A percentile compares a stretch with the other conserved stretches of the same genome.
These are phyloP conservation scores for Apodemia duryi DNA, from an alignment of 2,888 invertebrate genomes.

Conservation along the genomic window DNA sequence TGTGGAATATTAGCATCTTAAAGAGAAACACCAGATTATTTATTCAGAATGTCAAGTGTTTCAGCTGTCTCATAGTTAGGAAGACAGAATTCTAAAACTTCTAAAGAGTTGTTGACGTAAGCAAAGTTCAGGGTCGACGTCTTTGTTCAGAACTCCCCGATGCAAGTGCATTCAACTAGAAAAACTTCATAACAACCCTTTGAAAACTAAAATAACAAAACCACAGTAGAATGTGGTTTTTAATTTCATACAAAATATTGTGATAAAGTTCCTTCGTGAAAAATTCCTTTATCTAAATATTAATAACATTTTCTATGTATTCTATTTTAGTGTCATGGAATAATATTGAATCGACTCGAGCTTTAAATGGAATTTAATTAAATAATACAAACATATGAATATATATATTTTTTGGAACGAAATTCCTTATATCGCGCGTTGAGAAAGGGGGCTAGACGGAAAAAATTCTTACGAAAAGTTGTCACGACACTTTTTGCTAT, in stretches of 20 bases:
- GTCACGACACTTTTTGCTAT: no score
- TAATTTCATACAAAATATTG: conserved; percentile 3
- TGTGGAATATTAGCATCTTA: neutral
- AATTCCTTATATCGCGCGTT: no score
- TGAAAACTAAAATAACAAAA: conserved; percentile 3
- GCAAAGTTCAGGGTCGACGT: conserved; percentile 53
- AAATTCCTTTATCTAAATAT: conserved; percentile 2
- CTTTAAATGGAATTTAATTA: conserved; percentile 1
- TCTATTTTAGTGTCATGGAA: neutral
- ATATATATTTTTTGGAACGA: no score
- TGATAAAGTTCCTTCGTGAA: neutral
- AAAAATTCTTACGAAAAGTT: no score
- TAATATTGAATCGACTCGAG: neutral
- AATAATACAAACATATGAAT: no score
- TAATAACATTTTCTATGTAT: conserved; percentile 1
- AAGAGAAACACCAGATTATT: conserved; percentile 1
- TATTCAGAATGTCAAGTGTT: conserved; percentile 9
- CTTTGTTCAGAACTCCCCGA: conserved; percentile 29
- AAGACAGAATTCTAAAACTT: conserved; percentile 10
- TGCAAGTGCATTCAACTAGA: conserved; percentile 52
- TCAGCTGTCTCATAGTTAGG: conserved; percentile 5
- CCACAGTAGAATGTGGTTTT: conserved; percentile 7
- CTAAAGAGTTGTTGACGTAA: conserved; percentile 24
- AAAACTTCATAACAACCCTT: conserved; percentile 15
- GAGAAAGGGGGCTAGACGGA: no score